phyloP scores from a whole-genome alignment of 1,140 invertebrate species.

The Drosophila lini region DNA sequence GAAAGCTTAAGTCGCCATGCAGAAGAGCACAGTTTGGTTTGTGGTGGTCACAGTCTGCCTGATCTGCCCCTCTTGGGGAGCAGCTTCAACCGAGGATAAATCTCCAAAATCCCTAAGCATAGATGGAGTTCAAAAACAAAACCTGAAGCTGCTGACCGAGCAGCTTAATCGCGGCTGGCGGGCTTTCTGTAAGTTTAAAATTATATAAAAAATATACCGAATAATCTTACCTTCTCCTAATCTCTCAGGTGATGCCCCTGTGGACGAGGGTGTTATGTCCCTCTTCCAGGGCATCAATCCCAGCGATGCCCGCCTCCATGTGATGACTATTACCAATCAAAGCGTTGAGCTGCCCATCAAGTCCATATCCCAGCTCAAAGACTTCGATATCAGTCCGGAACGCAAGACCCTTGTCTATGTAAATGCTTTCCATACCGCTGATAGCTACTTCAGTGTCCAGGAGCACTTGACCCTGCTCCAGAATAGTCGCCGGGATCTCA shows the following conservation, averaged over 20 bases:
- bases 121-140: conserved; percentile 63
- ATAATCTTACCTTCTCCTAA: not conserved
- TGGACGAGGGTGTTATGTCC: conserved; percentile 79
- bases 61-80: conserved; percentile 6
- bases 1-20: conserved; percentile 24
- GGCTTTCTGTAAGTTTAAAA: conserved; percentile 72
- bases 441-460: conserved; percentile 77
- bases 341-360: conserved; percentile 72
- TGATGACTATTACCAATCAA: conserved; percentile 77
- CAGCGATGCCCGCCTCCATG: conserved; percentile 69
- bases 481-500: conserved; percentile 64
- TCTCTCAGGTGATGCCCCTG: conserved; percentile 65
- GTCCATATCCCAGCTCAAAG: conserved; percentile 61
- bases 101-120: conserved; percentile 14
- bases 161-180: conserved; percentile 69
- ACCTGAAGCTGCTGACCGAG: conserved; percentile 65
- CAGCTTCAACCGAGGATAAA: conserved; percentile 5
- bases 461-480: conserved; percentile 71
- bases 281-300: conserved; percentile 77
- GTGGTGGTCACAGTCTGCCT: conserved; percentile 25
- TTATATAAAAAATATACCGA: not conserved
- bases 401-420: conserved; percentile 76
- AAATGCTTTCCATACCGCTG: conserved; percentile 71
- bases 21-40: conserved; percentile 19
- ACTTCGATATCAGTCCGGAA: conserved; percentile 69